Evolutionary conservation across 1,140 invertebrate species (phyloP).

Genomic region (Hyposmocoma kahamanoa): DNA sequence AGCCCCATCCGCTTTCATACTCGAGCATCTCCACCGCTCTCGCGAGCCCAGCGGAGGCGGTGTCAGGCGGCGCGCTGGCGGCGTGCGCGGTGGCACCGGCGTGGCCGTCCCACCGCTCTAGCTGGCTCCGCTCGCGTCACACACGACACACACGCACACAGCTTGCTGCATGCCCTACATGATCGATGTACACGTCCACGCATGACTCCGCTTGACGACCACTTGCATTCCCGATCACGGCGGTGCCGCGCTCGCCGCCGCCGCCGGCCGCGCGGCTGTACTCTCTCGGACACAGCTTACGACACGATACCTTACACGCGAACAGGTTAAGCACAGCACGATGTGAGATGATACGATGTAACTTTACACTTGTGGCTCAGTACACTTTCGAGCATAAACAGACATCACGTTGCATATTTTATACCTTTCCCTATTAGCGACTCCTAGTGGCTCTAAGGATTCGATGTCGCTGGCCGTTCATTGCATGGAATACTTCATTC

Average conservation of each 20-base stretch:
- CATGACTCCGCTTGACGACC: slow-evolving; percentile 57
- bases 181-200: slow-evolving; percentile 57
- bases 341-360: slow-evolving; percentile 29
- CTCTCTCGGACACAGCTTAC: slow-evolving; percentile 50
- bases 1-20: slow-evolving; percentile 9
- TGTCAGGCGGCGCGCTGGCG: slow-evolving; percentile 8
- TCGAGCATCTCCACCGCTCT: no score
- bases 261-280: slow-evolving; percentile 26
- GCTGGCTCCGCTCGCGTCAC: slow-evolving; percentile 69
- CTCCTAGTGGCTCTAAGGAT: slow-evolving; percentile 56
- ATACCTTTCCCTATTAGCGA: slow-evolving; percentile 72
- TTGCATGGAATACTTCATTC: slow-evolving; percentile 54
- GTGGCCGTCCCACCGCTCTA: slow-evolving; percentile 37
- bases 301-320: slow-evolving; percentile 60
- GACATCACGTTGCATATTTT: slow-evolving; percentile 68
- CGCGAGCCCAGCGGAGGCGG: neutral
- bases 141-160: slow-evolving; percentile 48
- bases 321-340: slow-evolving; percentile 60
- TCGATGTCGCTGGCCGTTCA: slow-evolving; percentile 56
- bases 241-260: slow-evolving; percentile 32
- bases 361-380: slow-evolving; percentile 43
- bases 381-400: slow-evolving; percentile 57
- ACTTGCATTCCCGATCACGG: slow-evolving; percentile 70
- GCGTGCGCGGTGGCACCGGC: slow-evolving; percentile 38
- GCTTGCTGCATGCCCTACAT: slow-evolving; percentile 58